A percentile compares a stretch with the other conserved stretches of the same genome.
These are phyloP conservation scores for Podarcis muralis DNA, from an alignment of 2,113 vertebrate genomes.

Conservation along the genomic window DNA sequence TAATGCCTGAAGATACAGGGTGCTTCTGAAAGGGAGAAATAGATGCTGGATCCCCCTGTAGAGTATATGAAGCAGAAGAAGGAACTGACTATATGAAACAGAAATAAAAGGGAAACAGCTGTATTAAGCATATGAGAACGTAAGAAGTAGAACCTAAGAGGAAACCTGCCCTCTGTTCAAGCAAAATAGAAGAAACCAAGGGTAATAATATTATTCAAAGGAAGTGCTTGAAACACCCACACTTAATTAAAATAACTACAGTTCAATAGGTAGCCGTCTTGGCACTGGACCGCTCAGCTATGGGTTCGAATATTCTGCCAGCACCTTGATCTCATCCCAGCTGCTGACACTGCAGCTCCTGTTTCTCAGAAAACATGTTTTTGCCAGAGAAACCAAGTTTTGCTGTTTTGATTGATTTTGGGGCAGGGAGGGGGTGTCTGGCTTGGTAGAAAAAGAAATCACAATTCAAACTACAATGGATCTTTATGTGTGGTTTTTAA, in stretches of 20 bases:
- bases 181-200: constrained; percentile 22
- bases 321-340: constrained; percentile 17
- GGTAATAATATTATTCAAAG: constrained; percentile 38
- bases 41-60: constrained; percentile 28
- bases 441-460: neutral
- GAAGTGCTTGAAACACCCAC: constrained; percentile 48
- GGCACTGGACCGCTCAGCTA: constrained; percentile 24
- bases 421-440: neutral
- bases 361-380: neutral
- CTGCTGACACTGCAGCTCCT: constrained; percentile 1
- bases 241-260: constrained; percentile 16
- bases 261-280: constrained; percentile 31
- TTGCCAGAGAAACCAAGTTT: fast-evolving
- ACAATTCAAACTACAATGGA: neutral
- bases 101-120: constrained; percentile 57
- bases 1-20: constrained; percentile 19
- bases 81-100: constrained; percentile 48
- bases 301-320: constrained; percentile 18
- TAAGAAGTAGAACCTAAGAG: constrained; percentile 32
- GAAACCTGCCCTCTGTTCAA: constrained; percentile 35
- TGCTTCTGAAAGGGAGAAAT: constrained; percentile 36
- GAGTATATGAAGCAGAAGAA: constrained; percentile 53
- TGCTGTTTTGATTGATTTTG: neutral
- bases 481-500: neutral
- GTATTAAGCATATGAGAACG: constrained; percentile 41